Evolutionary conservation across 1,140 invertebrate genomes (phyloP).

Genomic region (Apis mellifera): DNA sequence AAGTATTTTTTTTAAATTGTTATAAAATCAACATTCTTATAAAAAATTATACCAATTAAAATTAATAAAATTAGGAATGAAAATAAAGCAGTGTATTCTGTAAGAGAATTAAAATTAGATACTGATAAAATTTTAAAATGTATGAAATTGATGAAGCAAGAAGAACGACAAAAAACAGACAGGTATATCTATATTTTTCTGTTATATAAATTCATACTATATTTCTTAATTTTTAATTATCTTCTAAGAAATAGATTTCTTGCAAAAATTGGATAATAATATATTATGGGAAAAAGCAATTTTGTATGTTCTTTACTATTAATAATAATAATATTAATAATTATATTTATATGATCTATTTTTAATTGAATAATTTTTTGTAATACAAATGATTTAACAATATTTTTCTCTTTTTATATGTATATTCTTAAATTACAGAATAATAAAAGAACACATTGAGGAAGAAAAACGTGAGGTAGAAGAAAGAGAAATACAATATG

Average conservation of each 20-base stretch:
- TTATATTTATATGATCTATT: background rate
- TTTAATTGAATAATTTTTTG: background rate
- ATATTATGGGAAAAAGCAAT: background rate
- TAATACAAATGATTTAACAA: background rate
- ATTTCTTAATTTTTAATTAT: conserved; percentile 8
- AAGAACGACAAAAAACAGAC: conserved; percentile 4
- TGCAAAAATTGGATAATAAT: background rate
- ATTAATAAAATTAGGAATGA: conserved; percentile 26
- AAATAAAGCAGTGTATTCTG: conserved; percentile 18
- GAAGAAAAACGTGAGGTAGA: conserved; percentile 21
- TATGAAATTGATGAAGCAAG: background rate
- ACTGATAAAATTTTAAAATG: background rate
- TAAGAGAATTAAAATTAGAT: conserved; percentile 33
- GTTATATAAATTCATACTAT: background rate
- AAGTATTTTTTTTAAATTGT: conserved; percentile 23
- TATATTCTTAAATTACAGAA: background rate
- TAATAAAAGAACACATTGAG: conserved; percentile 22
- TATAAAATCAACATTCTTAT: background rate
- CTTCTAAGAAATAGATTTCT: conserved; percentile 4
- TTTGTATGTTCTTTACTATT: background rate
- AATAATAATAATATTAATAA: background rate
- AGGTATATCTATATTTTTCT: conserved; percentile 15
- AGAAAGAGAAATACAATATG: conserved; percentile 75
- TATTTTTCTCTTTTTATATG: background rate
- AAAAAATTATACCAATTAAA: background rate